A percentile compares a stretch with the other conserved stretches of the same genome.
Conservation (phyloP, 1,140 invertebrate species). For the Megalonaias nervosa region DNA sequence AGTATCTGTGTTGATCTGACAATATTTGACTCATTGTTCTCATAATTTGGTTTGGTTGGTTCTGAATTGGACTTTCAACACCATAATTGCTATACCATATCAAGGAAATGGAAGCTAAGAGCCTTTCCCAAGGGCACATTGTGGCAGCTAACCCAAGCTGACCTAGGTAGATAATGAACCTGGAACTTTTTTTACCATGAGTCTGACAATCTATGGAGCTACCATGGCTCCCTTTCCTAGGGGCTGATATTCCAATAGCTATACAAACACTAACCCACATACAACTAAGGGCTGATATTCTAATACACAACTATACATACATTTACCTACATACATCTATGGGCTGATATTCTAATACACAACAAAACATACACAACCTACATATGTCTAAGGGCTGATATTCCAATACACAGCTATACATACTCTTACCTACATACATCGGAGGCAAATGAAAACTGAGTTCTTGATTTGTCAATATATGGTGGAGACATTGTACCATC, state of each 20-base stretch:
- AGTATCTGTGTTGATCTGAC: too few species aligned
- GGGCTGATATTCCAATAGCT: background rate
- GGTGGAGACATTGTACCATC: conserved; percentile 67
- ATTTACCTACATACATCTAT: conserved; percentile 59
- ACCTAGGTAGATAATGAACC: too few species aligned
- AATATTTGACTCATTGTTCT: too few species aligned
- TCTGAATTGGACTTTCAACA: too few species aligned
- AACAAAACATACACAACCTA: background rate
- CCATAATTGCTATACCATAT: too few species aligned
- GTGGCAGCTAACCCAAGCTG: too few species aligned
- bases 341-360: background rate
- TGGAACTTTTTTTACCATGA: too few species aligned
- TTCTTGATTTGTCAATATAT: conserved; percentile 46
- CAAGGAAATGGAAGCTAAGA: too few species aligned
- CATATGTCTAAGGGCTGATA: background rate
- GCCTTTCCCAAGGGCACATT: too few species aligned
- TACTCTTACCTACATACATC: conserved; percentile 65
- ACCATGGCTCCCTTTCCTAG: background rate
- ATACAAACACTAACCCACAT: background rate
- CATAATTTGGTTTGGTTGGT: too few species aligned
- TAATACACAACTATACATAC: background rate
- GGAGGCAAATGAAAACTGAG: conserved; percentile 56
- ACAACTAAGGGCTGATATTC: background rate
- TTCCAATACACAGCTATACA: background rate
- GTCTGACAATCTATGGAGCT: too few species aligned